Base-by-base conservation (phyloP, 2,888 invertebrate genomes). In the Drosophila longiperda region DNA sequence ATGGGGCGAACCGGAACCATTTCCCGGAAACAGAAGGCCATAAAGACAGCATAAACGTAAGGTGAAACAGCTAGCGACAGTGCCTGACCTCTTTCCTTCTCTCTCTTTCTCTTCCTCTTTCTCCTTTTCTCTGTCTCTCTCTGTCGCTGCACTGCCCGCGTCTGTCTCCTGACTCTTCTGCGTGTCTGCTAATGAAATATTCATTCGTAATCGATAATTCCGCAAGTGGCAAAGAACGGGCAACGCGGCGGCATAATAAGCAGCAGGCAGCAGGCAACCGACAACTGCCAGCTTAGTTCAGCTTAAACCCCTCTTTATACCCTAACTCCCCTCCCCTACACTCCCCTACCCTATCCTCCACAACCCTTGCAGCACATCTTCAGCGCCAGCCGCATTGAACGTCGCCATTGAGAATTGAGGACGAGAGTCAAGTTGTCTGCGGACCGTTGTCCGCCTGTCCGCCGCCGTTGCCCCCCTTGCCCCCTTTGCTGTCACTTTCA, bases 131-230 rank as follows among this genome's bases (percentile, higher is more conserved):
- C 2, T 53, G 11, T 33, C 20, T 20, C 2, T 5, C 8, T 33
- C 45, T 20, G 7, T 12, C 45, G 12, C 12, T 8, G 20, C 4
- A 40, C 40, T 40, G 17, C 1, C 40, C 9, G 40, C n/a, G 9
- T n/a, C 40, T 17, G 20, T 45, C 45, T 23, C 45, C 42, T 34
- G 53, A 23, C 49, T 55, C 40, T 64, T 62, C 66, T 57, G 68
- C 68, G 68, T 71, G 73, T 69, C 76, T 70, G 70, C 82, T 84
- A 82, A 89, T 88, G 78, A 89, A 89, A 83, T 88, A 87, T 90
- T 87, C 86, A 90, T 89, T 88, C 65, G 80, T 75, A 87, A 90
- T 87, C 87, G 90, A 87, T 87, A 87, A 88, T 87, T 88, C 90
- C 89, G 89, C 90, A 88, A 80, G 73, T 52, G 71, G 78, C 78